These are phyloP conservation scores for Cacatua alba DNA, from an alignment of 2,113 vertebrate genomes.

Conservation along the genomic window DNA sequence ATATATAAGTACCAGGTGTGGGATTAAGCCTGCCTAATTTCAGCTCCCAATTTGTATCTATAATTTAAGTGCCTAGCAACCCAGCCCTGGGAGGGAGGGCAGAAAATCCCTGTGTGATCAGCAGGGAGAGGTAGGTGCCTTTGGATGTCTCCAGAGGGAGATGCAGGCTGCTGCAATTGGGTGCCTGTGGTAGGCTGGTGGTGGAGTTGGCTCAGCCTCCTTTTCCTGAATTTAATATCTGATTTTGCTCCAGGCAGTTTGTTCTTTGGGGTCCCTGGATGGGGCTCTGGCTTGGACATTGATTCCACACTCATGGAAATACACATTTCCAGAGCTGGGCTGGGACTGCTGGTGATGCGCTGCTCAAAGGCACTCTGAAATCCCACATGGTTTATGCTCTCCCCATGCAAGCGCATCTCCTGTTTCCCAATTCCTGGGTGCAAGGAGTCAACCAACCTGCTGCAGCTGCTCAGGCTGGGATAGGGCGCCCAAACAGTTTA, in stretches of 20 bases:
- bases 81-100: neutral
- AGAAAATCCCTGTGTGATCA: neutral
- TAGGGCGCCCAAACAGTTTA: neutral
- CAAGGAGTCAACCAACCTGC: neutral
- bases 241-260: neutral
- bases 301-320: neutral
- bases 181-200: neutral
- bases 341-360: neutral
- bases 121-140: neutral
- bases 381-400: neutral
- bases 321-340: neutral
- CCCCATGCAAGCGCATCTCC: neutral
- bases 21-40: conserved; percentile 41
- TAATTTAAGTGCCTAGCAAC: conserved; percentile 14
- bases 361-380: neutral
- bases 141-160: neutral
- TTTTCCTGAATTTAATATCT: neutral
- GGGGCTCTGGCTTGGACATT: neutral
- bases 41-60: conserved; percentile 11
- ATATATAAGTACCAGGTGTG: conserved; percentile 43
- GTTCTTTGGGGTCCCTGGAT: neutral
- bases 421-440: neutral
- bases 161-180: neutral
- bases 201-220: neutral
- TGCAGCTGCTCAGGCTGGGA: neutral